These are phyloP conservation scores for Epicampocera succincta DNA, from an alignment of 2,888 invertebrate genomes.

Conservation along the genomic window DNA sequence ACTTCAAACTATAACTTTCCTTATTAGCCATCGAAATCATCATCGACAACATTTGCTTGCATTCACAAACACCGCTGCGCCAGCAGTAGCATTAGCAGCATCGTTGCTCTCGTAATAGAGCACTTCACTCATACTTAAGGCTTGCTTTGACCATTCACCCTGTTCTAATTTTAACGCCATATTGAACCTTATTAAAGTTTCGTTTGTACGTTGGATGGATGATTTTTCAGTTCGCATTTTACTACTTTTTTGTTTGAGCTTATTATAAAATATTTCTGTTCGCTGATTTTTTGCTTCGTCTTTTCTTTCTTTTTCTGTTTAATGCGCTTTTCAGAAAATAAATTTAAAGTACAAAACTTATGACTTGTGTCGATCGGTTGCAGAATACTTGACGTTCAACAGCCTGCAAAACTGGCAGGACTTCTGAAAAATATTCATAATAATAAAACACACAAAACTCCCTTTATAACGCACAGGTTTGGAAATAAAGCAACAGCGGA, in stretches of 20 bases:
- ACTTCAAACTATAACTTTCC: constrained; percentile 64
- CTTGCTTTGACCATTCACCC: constrained; percentile 66
- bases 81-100: constrained; percentile 17
- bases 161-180: constrained; percentile 71
- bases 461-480: constrained; percentile 60
- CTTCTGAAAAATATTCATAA: constrained; percentile 46
- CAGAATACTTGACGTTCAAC: constrained; percentile 64
- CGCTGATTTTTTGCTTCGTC: neutral
- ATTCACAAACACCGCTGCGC: neutral
- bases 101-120: constrained; percentile 38
- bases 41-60: constrained; percentile 18
- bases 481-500: constrained; percentile 59
- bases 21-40: constrained; percentile 61
- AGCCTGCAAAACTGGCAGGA: constrained; percentile 58
- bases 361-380: constrained; percentile 71
- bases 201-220: constrained; percentile 55
- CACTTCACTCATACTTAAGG: constrained; percentile 58
- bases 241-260: constrained; percentile 52
- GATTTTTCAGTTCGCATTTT: constrained; percentile 18
- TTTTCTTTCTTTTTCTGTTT: constrained; percentile 21
- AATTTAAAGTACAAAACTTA: constrained; percentile 68
- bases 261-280: constrained; percentile 61
- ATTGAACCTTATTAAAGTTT: constrained; percentile 72
- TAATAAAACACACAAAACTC: constrained; percentile 42
- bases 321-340: constrained; percentile 48